Base-by-base conservation (phyloP, 2,888 invertebrate species). In the Dascillus cervinus region DNA sequence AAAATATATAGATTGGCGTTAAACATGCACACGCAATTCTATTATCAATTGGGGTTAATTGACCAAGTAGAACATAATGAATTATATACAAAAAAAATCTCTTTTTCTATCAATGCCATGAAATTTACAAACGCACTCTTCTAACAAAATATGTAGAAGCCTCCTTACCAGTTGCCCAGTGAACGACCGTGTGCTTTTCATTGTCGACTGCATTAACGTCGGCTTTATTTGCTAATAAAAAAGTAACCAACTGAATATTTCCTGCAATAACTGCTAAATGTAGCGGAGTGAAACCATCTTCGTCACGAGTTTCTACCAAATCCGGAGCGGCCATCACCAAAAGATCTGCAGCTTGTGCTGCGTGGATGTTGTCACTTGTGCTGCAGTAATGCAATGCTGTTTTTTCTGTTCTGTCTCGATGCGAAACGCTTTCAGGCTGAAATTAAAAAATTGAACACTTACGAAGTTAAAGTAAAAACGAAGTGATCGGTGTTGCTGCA, bases 231-330 rank as follows among this genome's bases (percentile, higher is more conserved):
- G 88, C 83, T 29, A 95, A 69, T 33, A 97, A 72, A 37, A 88
- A 82, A 50, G 86, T 85, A 40, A 92, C 84, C 46, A 90, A 72
- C 10, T 85, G 82, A 52, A 83, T 79, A 62, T 90, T 89, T 28
- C 94, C 94, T 44, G 90, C 88, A 56, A 94, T 94, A 40, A 94
- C 92, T 13, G 96, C 94, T 53, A 96, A 76, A 67, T 96, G 92
- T 31, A 98, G 74, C 5, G 96, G 86, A 5, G 96, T 92, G 60
- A 94, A 88, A 37, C 96, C 96, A 64, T 96, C 94, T 48, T 89
- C 85, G 62, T 95, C 94, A 22, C 82, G 75, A 20, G 82, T 79
- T 62, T 87, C 83, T 35, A 92, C 75, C 45, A 94, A 70, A 50
- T 80, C 79, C n/a, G 89, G 85, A 48, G 91, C 89, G 29, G 83